Conservation (phyloP, 2,888 invertebrate species). For the Troides helena region DNA sequence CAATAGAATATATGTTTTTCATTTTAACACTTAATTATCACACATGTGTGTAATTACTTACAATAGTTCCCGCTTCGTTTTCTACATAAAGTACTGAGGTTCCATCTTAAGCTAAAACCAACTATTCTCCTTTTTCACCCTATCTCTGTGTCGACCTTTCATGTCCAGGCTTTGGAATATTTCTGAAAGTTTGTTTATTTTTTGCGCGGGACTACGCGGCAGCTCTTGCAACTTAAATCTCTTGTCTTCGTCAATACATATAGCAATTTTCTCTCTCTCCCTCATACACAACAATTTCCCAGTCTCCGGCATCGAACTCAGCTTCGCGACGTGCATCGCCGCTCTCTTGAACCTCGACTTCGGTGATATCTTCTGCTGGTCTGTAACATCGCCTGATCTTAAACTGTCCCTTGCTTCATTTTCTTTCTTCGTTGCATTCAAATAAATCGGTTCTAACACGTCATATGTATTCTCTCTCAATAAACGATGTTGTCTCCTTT, state of each 20-base stretch:
- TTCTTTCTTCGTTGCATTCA: conserved; percentile 52
- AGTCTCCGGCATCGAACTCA: conserved; percentile 63
- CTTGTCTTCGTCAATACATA: conserved; percentile 48
- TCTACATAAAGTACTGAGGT: conserved; percentile 1
- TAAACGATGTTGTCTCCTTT: conserved; percentile 59
- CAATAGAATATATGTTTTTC: conserved; percentile 59
- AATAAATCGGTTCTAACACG: conserved; percentile 65
- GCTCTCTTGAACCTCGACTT: conserved; percentile 70
- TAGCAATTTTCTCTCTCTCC: conserved; percentile 57
- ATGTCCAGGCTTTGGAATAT: conserved; percentile 71
- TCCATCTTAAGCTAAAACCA: conserved; percentile 65
- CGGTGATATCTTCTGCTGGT: conserved; percentile 52
- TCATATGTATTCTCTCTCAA: conserved; percentile 73
- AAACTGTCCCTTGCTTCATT: conserved; percentile 31
- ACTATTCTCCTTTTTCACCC: conserved; percentile 72
- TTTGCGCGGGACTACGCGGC: conserved; percentile 59
- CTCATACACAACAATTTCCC: conserved; percentile 68
- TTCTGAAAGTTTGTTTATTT: conserved; percentile 65
- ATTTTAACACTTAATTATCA: conserved; percentile 38
- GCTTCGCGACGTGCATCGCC: conserved; percentile 64
- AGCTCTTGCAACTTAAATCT: conserved; percentile 54
- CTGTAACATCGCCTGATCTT: conserved; percentile 31
- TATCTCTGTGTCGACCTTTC: conserved; percentile 63
- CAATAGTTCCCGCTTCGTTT: conserved; percentile 6
- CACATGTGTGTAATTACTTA: background rate